phyloP scores from a whole-genome alignment of 2,888 invertebrate genomes.

The Cephus pygmeus region DNA sequence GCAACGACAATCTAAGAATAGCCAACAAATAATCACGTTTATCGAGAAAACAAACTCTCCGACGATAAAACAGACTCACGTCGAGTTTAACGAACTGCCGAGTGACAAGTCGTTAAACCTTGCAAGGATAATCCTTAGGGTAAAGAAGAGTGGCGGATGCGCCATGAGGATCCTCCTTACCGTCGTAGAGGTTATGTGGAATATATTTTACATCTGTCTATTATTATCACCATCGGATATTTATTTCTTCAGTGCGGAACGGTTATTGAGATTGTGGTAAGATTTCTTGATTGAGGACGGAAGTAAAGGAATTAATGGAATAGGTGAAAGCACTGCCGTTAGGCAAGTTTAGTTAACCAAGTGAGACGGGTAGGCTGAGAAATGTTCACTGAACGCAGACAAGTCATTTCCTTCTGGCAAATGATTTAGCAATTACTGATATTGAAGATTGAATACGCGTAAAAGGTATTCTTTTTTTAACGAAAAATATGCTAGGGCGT shows the following conservation, averaged over 20 bases:
- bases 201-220: not conserved
- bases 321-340: conserved; percentile 14
- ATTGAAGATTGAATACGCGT: not conserved
- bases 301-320: not conserved
- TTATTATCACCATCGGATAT: not conserved
- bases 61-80: not conserved
- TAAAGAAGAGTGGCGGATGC: not conserved
- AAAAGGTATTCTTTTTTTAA: not conserved
- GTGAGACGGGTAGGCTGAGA: not conserved
- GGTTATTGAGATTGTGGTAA: not conserved
- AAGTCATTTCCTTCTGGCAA: not conserved
- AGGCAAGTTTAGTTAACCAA: not conserved
- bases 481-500: not conserved
- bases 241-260: not conserved
- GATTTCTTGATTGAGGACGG: not conserved
- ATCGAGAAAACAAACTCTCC: not conserved
- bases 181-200: not conserved
- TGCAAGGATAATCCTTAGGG: not conserved
- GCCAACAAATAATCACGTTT: not conserved
- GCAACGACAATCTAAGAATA: not conserved
- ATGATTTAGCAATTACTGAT: not conserved
- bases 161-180: not conserved
- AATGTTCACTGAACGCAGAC: not conserved
- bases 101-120: not conserved
- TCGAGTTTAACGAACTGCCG: not conserved